Evolutionary conservation across 2,888 invertebrate species (phyloP), one percentile per base, ranked within the genome.

Genomic region (Frankliniella fusca): DNA sequence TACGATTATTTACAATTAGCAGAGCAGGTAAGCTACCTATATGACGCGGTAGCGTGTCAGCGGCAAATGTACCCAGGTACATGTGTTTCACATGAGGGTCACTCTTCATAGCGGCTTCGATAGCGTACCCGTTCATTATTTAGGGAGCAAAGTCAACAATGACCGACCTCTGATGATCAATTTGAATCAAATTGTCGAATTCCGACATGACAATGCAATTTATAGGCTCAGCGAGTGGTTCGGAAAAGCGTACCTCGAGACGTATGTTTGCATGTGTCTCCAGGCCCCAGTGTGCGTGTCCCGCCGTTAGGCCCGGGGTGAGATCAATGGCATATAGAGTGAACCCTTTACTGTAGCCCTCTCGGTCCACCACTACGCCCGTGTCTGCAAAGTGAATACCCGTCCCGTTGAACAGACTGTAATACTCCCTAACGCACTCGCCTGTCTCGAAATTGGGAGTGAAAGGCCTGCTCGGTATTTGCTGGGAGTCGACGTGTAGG

Each of bases 151-250:
- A 85, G 81, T 85, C 85, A 12, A 83, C 82, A 38, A 83, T 84
- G 11, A 85, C 83, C 81, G 85, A 84, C 11, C 85, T 82, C 2
- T 84, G 80, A 49, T 85, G 80, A 80, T 86, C 85, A 10, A 86
- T 85, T 83, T 86, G 85, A 20, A 87, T 82, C 18, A 86, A 80
- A 83, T 86, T 87, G 76, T 86, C 86, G 80, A 85, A 86, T 82
- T 86, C 86, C 0, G 85, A 84, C 81, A 86, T 86, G 8, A 86
- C 80, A 9, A 86, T 82, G 20, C 85, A 85, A 81, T 85, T 85
- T 3, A 86, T 54, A 15, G 85, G 84, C 80, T 85, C 82, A 0
- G 80, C 10, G 9, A 86, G 82, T 3, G 84, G 82, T 10, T 84
- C 27, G 20, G 80, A 80, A 82, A 86, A 86, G 0, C 85, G 83